Evolutionary conservation across 2,888 invertebrate species (phyloP), one percentile per base, ranked within the genome.

Genomic region (Neoaliturus tenellus): DNA sequence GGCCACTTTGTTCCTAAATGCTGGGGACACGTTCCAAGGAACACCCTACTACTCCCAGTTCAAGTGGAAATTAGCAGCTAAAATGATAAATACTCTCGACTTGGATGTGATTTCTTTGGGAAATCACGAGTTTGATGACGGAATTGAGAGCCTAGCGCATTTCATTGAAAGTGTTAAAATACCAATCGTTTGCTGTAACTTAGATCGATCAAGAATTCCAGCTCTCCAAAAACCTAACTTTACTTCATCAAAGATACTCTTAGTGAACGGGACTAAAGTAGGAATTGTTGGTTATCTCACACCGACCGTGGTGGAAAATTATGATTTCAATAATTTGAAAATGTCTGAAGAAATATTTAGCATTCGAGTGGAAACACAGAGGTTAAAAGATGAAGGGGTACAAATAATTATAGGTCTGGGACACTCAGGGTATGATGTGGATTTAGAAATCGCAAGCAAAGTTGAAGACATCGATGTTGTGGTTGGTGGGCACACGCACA

Each of bases 111-210:
- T 96, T 91, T 95, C 95, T n/a, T 91, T 98, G 86, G 98, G 98
- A 33, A 98, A 98, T 89, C 98, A 98, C 90, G 98, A 98, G 90
- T 97, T 98, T 89, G 98, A 98, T 91, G 93, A 95, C 85, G 96
- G 95, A 6, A 92, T 96, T 0, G 91, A 91, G 0, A 97, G 96
- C 4, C 90, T 98, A 12, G 91, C 94, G n/a, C 96, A 96, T 0
- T 97, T 96, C 88, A 91, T 98, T 14, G 91, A 94, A 84, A 93
- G 93, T 71, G 91, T 95, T 1, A 86, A 85, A 25, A 92, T 92
- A 0, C 97, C 97, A 0, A 93, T 96, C 0, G 91, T 98, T 0
- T 94, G 95, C 14, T 92, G 95, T 33, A 98, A 98, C 90, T 92
- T 98, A 81, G 93, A 97, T 87, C 91, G 95, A 0, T 91, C 92